Conservation (phyloP, 2,888 invertebrate species). For the Microdon myrmicae region DNA sequence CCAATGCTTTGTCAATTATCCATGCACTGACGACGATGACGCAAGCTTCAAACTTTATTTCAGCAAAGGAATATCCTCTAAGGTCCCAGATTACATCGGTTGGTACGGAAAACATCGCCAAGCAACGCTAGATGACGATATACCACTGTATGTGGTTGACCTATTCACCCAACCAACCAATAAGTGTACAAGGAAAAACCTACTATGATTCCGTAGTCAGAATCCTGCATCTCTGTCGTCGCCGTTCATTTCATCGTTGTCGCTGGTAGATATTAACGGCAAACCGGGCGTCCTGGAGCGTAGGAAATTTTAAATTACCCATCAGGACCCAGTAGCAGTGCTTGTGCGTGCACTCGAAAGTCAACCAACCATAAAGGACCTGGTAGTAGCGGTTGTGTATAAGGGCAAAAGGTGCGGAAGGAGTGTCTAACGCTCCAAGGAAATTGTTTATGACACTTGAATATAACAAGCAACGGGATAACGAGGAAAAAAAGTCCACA, state of each 20-base stretch:
- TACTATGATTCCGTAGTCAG: slow-evolving; percentile 41
- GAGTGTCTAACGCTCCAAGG: no score
- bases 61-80: slow-evolving; percentile 19
- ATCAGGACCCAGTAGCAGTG: slow-evolving; percentile 17
- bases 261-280: slow-evolving; percentile 19
- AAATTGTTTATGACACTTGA: slow-evolving; percentile 49
- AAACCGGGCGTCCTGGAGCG: slow-evolving; percentile 16
- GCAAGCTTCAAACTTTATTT: slow-evolving; percentile 18
- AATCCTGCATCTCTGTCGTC: slow-evolving; percentile 17
- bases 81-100: slow-evolving; percentile 20
- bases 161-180: slow-evolving; percentile 45
- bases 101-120: slow-evolving; percentile 22
- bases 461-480: slow-evolving; percentile 38
- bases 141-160: slow-evolving; percentile 34
- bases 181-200: slow-evolving; percentile 23
- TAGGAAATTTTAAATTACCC: slow-evolving; percentile 40
- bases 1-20: slow-evolving; percentile 3
- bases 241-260: slow-evolving; percentile 1
- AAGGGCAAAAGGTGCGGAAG: no score
- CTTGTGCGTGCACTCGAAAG: slow-evolving; percentile 21
- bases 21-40: slow-evolving; percentile 20
- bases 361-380: slow-evolving; percentile 13
- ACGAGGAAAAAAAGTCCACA: no score
- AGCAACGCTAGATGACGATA: slow-evolving; percentile 21
- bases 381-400: slow-evolving; percentile 20